Evolutionary conservation across 2,888 invertebrate genomes (phyloP).

Genomic region (Aradus depressus): DNA sequence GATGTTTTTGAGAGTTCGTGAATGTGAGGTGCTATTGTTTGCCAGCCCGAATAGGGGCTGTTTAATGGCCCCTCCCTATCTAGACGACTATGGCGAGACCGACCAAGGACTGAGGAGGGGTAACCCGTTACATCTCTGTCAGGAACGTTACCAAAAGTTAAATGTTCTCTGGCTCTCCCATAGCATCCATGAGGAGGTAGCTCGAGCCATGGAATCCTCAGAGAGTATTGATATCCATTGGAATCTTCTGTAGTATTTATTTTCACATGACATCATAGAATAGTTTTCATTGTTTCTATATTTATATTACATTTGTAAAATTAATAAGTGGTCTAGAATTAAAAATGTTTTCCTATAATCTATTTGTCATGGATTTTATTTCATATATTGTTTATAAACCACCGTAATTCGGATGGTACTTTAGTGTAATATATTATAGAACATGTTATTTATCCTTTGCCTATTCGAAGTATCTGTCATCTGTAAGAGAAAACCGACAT

Average conservation of each 20-base stretch:
- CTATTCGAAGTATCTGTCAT: too few relatives aligned
- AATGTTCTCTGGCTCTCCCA: slow-evolving; percentile 86
- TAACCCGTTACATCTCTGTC: slow-evolving; percentile 81
- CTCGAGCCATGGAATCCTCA: slow-evolving; percentile 73
- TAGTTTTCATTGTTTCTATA: too few relatives aligned
- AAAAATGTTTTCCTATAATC: too few relatives aligned
- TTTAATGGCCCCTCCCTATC: slow-evolving; percentile 83
- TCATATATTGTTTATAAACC: too few relatives aligned
- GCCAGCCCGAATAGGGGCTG: slow-evolving; percentile 74
- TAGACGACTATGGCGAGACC: slow-evolving; percentile 95
- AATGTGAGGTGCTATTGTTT: slow-evolving; percentile 86
- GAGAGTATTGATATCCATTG: slow-evolving; percentile 71
- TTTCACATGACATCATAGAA: too few relatives aligned
- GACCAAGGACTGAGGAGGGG: slow-evolving; percentile 92
- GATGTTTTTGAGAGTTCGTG: slow-evolving; percentile 84
- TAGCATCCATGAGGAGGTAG: slow-evolving; percentile 83
- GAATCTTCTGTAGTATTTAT: slow-evolving; percentile 74
- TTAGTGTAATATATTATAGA: too few relatives aligned
- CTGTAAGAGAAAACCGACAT: too few relatives aligned
- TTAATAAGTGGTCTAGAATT: too few relatives aligned
- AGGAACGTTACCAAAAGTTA: slow-evolving; percentile 69
- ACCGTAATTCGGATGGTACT: too few relatives aligned
- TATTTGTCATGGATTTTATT: too few relatives aligned
- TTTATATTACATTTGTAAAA: too few relatives aligned
- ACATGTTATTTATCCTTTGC: too few relatives aligned